Percentiles rank a stretch among this genome's conserved stretches.
Conservation (phyloP, 2,113 vertebrate genomes). For the Zapornia atra region DNA sequence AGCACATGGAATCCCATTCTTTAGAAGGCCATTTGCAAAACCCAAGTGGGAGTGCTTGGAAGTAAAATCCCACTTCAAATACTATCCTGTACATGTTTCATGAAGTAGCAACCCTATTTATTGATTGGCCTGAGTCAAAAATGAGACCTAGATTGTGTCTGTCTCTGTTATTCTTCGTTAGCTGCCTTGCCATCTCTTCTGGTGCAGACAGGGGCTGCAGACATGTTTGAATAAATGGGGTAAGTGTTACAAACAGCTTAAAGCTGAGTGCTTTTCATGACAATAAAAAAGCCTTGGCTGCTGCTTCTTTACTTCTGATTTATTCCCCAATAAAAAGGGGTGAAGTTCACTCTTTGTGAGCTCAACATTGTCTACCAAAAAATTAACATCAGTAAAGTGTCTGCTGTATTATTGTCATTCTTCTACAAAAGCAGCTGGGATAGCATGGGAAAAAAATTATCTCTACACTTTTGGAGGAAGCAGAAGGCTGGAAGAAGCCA, state of each 20-base stretch:
- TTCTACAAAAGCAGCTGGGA: neutral
- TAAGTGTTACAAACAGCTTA: slow-evolving; percentile 15
- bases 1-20: neutral
- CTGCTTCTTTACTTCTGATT: slow-evolving; percentile 12
- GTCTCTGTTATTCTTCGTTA: neutral
- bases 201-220: neutral
- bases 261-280: neutral
- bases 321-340: neutral
- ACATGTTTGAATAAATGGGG: neutral
- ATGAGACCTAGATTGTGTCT: neutral
- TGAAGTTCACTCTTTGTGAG: neutral
- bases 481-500: neutral
- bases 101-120: neutral
- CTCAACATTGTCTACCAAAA: neutral
- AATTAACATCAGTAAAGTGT: neutral
- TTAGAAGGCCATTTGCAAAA: neutral
- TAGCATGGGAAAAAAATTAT: neutral
- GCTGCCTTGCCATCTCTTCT: neutral
- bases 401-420: neutral
- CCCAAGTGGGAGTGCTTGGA: neutral
- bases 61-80: neutral
- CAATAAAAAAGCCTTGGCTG: neutral
- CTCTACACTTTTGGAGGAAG: neutral
- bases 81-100: neutral
- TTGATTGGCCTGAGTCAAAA: neutral